Conservation (phyloP, 2,113 vertebrate genomes). For the Melanerpes formicivorus region DNA sequence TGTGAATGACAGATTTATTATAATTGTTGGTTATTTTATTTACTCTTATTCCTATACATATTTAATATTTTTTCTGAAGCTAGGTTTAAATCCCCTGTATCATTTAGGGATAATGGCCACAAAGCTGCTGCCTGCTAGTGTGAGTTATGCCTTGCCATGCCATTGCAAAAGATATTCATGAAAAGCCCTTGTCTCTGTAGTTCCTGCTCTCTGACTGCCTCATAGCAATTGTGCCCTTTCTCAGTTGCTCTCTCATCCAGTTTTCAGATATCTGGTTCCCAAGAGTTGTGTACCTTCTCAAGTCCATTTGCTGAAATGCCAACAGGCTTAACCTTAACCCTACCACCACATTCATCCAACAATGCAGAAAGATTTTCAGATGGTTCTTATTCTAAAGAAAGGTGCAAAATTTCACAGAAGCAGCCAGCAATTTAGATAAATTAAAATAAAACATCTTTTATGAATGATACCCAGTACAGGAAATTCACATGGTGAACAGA, state of each 20-base stretch:
- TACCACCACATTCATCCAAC: not conserved
- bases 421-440: not conserved
- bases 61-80: not conserved
- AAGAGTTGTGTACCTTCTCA: not conserved
- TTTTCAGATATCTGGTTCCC: not conserved
- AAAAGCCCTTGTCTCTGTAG: not conserved
- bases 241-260: not conserved
- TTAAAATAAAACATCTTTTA: slow-evolving; percentile 27
- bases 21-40: not conserved
- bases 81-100: not conserved
- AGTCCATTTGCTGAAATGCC: not conserved
- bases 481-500: not conserved
- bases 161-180: not conserved
- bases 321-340: not conserved
- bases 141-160: not conserved
- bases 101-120: not conserved
- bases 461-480: slow-evolving; percentile 7
- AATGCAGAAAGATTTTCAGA: not conserved
- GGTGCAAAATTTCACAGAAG: not conserved
- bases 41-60: not conserved
- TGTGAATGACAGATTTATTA: not conserved
- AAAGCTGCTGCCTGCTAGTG: not conserved
- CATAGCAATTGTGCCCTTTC: not conserved
- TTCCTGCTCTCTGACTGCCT: not conserved
- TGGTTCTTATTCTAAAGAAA: not conserved